These are phyloP conservation scores for Standfussiana lucernea DNA, from an alignment of 2,888 invertebrate genomes.

Conservation along the genomic window DNA sequence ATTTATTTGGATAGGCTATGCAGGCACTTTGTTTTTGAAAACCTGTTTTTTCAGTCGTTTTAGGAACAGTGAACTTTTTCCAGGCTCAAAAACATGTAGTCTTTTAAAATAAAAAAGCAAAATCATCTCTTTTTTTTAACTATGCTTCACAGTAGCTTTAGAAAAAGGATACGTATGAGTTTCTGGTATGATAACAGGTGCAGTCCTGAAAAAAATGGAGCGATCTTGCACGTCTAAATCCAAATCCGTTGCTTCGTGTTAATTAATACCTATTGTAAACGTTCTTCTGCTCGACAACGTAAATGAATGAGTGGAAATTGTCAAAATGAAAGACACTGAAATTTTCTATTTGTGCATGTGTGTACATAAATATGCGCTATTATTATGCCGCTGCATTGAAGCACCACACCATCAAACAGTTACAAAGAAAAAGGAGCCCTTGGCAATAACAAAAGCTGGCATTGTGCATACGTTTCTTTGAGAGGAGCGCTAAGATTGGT, in stretches of 20 bases:
- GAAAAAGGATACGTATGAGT: neutral
- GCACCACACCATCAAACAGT: no score
- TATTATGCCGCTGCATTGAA: neutral
- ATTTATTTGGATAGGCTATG: slow-evolving; percentile 26
- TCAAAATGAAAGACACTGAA: neutral
- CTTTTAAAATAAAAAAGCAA: neutral
- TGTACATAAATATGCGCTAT: no score
- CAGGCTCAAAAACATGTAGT: neutral
- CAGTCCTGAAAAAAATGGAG: no score
- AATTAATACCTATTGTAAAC: no score
- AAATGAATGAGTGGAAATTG: neutral
- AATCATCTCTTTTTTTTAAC: neutral
- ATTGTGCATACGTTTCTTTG: neutral
- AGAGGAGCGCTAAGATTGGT: neutral
- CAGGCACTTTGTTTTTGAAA: slow-evolving; percentile 11
- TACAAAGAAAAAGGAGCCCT: neutral
- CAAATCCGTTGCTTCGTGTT: neutral
- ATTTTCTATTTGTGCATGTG: neutral
- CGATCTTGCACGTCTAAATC: no score
- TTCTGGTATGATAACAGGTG: no score
- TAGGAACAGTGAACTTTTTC: neutral
- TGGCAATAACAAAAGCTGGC: neutral
- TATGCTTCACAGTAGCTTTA: neutral
- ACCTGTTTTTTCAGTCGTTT: slow-evolving; percentile 7
- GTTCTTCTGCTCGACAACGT: no score